Conservation (phyloP, 2,888 invertebrate genomes). For the Drosophila lutescens region DNA sequence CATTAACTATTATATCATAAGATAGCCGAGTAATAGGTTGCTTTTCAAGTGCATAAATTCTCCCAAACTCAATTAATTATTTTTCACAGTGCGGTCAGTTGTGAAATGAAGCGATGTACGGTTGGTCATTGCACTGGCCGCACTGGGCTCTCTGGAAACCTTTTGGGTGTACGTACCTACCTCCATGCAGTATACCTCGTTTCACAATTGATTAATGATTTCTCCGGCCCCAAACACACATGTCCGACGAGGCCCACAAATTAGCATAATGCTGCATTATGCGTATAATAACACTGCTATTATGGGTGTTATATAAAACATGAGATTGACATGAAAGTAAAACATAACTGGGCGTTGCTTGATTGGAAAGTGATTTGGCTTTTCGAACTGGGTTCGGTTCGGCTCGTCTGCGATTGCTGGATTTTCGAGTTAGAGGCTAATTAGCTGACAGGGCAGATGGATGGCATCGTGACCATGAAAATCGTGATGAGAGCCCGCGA, state of each 20-base stretch:
- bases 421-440: conserved; percentile 32
- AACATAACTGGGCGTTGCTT: conserved; percentile 67
- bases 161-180: conserved; percentile 49
- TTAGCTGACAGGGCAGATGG: conserved; percentile 29
- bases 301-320: conserved; percentile 68
- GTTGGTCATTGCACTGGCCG: conserved; percentile 68
- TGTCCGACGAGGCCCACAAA: conserved; percentile 50
- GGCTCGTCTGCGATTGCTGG: not conserved
- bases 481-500: conserved; percentile 50
- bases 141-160: conserved; percentile 32
- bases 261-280: conserved; percentile 73
- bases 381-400: conserved; percentile 22
- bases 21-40: too few relatives aligned
- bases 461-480: conserved; percentile 69
- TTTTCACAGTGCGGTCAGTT: conserved; percentile 29
- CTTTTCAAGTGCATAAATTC: not conserved
- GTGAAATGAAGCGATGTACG: conserved; percentile 51
- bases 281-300: conserved; percentile 65
- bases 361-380: conserved; percentile 71
- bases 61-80: not conserved
- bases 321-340: conserved; percentile 67
- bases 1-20: too few relatives aligned
- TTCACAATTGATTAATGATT: conserved; percentile 77
- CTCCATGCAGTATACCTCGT: conserved; percentile 40
- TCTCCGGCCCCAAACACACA: conserved; percentile 45